A percentile compares a stretch with the other conserved stretches of the same genome.
phyloP scores from a whole-genome alignment of 1,140 invertebrate species.

The Microvelia longipes region DNA sequence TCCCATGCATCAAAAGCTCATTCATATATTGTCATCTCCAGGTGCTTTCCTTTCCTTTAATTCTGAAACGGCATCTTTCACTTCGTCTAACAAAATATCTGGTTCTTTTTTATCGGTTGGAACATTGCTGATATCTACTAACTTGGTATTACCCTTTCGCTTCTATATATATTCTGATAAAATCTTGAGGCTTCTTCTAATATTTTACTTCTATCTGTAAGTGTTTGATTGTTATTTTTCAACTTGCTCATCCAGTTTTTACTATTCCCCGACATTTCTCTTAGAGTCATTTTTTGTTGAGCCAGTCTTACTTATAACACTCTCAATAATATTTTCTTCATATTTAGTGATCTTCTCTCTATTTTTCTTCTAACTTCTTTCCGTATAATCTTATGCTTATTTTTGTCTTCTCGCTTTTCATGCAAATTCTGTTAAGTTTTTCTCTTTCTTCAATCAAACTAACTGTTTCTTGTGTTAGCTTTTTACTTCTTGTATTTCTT shows the following conservation, averaged over 20 bases:
- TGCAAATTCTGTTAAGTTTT: neutral
- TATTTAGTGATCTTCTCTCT: neutral
- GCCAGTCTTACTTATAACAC: neutral
- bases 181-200: neutral
- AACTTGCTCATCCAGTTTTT: neutral
- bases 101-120: neutral
- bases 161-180: neutral
- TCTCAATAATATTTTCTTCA: neutral
- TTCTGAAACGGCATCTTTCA: neutral
- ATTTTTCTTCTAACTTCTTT: slow-evolving; percentile 4
- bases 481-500: neutral
- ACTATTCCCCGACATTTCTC: neutral
- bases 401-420: neutral
- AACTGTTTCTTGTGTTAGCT: neutral
- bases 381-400: neutral
- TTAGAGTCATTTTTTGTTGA: neutral
- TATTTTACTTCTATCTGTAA: neutral
- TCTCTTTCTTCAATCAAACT: neutral
- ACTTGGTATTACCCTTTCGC: neutral
- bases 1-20: neutral
- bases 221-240: neutral
- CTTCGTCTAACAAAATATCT: neutral
- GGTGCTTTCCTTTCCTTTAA: neutral
- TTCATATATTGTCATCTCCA: neutral
- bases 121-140: neutral